A percentile compares a stretch with the other conserved stretches of the same genome.
These are phyloP conservation scores for Carettochelys insculpta DNA, from an alignment of 2,113 vertebrate species.

Conservation along the genomic window DNA sequence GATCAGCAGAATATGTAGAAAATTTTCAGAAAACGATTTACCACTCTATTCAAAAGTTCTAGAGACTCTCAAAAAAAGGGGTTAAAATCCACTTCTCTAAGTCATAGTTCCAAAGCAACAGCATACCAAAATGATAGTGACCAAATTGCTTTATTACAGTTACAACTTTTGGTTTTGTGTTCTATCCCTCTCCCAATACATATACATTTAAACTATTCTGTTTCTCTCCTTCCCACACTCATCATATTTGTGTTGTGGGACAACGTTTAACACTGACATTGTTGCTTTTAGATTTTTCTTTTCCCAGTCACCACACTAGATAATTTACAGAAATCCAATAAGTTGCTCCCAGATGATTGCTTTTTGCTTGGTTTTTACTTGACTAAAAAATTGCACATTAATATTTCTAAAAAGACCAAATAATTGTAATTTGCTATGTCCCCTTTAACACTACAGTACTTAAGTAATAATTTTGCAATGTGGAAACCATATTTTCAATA, in stretches of 20 bases:
- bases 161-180: not conserved
- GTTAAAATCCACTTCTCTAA: not conserved
- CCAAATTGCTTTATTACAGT: not conserved
- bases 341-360: not conserved
- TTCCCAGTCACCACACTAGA: not conserved
- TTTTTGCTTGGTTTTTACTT: not conserved
- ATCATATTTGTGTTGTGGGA: not conserved
- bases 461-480: slow-evolving; percentile 17
- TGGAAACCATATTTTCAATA: slow-evolving; percentile 15
- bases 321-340: not conserved
- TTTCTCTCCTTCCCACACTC: not conserved
- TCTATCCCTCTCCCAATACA: not conserved
- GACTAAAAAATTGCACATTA: not conserved
- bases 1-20: not conserved
- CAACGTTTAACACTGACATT: not conserved
- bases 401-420: not conserved
- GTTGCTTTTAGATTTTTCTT: no score
- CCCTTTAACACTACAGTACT: slow-evolving; percentile 28
- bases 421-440: not conserved
- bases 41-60: not conserved
- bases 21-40: not conserved
- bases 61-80: not conserved
- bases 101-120: not conserved
- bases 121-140: not conserved
- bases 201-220: not conserved